phyloP scores from a whole-genome alignment of 2,797 vertebrate species.

The Crenuchus spilurus region DNA sequence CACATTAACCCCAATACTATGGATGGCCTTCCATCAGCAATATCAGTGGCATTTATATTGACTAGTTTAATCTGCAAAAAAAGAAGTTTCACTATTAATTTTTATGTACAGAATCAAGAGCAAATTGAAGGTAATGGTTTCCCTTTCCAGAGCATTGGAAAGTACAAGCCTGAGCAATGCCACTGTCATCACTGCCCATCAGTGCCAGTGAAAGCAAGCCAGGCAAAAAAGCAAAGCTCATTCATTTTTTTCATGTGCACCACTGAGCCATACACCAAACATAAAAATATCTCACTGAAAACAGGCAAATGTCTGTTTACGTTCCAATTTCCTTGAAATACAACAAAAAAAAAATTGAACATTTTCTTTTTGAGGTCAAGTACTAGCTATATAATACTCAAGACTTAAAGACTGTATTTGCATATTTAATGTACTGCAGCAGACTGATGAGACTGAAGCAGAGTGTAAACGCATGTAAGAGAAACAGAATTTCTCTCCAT shows the following conservation, averaged over 20 bases:
- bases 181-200: slow-evolving; percentile 44
- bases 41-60: slow-evolving; percentile 97
- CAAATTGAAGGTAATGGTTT: background rate
- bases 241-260: slow-evolving; percentile 13
- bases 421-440: slow-evolving; percentile 5
- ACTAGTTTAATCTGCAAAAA: slow-evolving; percentile 93
- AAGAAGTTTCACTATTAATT: slow-evolving; percentile 29
- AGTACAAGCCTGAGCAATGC: background rate
- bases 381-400: background rate
- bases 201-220: slow-evolving; percentile 59
- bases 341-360: background rate
- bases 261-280: background rate
- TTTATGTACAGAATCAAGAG: background rate
- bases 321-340: background rate
- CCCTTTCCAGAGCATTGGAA: background rate
- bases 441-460: slow-evolving; percentile 17
- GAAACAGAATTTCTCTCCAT: slow-evolving; percentile 4
- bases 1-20: slow-evolving; percentile 96
- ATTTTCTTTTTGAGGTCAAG: background rate
- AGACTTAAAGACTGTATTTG: background rate
- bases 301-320: background rate
- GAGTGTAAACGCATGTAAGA: background rate
- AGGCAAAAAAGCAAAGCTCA: slow-evolving; percentile 43
- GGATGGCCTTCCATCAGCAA: slow-evolving; percentile 94
- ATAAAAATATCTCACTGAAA: background rate